A percentile compares a stretch with the other conserved stretches of the same genome.
Evolutionary conservation across 2,113 vertebrate species (phyloP).

Genomic region (Tachuris rubrigastra): DNA sequence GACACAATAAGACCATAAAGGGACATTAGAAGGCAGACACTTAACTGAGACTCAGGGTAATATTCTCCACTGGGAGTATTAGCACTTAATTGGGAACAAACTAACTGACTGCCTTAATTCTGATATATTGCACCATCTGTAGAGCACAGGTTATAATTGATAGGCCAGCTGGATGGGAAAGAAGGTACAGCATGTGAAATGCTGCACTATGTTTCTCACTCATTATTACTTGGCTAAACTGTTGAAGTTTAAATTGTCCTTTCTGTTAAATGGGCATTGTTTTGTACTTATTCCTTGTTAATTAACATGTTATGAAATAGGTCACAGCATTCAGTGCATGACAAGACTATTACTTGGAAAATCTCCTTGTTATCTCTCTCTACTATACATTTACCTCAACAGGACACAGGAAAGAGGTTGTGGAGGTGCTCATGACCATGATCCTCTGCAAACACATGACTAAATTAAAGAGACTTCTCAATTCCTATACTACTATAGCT

Average conservation of each 20-base stretch:
- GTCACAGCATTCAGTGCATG: neutral
- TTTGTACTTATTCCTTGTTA: neutral
- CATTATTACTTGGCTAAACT: neutral
- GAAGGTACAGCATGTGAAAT: neutral
- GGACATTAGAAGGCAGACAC: neutral
- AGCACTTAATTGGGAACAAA: constrained; percentile 55
- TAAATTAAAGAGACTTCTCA: neutral
- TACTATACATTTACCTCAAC: neutral
- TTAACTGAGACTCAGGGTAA: constrained; percentile 18
- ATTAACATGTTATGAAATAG: neutral
- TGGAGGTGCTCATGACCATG: neutral
- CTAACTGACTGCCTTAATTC: constrained; percentile 56
- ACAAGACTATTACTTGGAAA: neutral
- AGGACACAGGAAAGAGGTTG: neutral
- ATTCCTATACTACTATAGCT: neutral
- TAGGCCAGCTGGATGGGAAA: constrained; percentile 48
- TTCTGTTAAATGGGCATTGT: neutral
- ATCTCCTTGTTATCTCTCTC: neutral
- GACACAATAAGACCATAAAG: neutral
- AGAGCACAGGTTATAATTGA: constrained; percentile 45
- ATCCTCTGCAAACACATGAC: neutral
- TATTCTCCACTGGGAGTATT: constrained; percentile 39
- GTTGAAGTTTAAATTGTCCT: constrained; percentile 11
- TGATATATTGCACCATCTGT: constrained; percentile 64
- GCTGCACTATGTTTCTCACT: neutral